These are phyloP conservation scores for Idaea biselata DNA, from an alignment of 2,888 invertebrate species.

Conservation along the genomic window DNA sequence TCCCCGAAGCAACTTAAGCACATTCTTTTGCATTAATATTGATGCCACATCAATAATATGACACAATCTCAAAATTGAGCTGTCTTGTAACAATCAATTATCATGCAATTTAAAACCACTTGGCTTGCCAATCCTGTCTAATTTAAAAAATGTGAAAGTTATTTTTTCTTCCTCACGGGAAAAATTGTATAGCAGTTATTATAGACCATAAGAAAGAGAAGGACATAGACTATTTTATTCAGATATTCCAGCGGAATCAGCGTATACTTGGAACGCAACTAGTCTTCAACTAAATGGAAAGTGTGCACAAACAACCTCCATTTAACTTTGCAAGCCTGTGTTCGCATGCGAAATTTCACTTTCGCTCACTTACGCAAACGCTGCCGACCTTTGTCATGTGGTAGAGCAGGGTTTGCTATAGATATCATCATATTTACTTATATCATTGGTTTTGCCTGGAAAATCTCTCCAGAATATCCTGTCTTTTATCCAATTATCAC, in stretches of 20 bases:
- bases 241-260: neutral
- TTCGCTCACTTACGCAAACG: conserved; percentile 68
- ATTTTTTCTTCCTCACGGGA: neutral
- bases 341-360: conserved; percentile 57
- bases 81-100: neutral
- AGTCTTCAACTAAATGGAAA: neutral
- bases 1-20: too few relatives aligned
- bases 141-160: neutral
- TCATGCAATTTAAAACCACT: neutral
- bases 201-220: too few relatives aligned
- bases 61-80: neutral
- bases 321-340: conserved; percentile 18
- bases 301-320: neutral
- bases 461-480: neutral
- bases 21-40: neutral
- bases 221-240: neutral
- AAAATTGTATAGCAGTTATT: neutral
- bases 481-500: too few relatives aligned
- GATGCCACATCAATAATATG: neutral
- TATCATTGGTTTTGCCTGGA: neutral
- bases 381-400: conserved; percentile 41
- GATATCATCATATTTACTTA: neutral
- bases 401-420: neutral
- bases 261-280: neutral
- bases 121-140: neutral